Conservation (phyloP, 2,797 vertebrate species). For the Diceros bicornis region DNA sequence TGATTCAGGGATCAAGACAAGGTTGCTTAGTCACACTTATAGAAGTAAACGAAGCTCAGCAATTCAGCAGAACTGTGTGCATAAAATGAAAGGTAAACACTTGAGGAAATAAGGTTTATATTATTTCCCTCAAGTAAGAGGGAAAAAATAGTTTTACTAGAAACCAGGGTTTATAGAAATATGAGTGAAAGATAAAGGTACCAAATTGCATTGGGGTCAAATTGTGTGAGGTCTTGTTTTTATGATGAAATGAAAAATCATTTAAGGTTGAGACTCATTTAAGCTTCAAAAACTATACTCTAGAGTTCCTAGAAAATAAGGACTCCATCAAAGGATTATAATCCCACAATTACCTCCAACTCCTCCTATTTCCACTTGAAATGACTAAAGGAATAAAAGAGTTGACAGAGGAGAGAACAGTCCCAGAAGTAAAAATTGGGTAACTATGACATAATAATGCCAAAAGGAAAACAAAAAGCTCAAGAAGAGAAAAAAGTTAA, state of each 20-base stretch:
- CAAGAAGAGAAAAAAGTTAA: not conserved
- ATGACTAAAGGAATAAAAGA: not conserved
- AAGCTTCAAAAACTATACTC: not conserved
- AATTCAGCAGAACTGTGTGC: not conserved
- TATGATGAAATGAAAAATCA: not conserved
- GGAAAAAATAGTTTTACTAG: not conserved
- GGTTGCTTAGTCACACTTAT: not conserved
- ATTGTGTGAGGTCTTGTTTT: not conserved
- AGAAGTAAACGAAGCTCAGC: not conserved
- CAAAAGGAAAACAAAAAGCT: not conserved
- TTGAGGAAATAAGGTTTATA: not conserved
- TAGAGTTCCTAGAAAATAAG: not conserved
- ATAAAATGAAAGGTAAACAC: not conserved
- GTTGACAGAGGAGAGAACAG: not conserved
- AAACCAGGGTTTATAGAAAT: not conserved
- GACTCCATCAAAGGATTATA: not conserved
- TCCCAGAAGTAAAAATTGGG: not conserved
- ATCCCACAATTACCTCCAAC: not conserved
- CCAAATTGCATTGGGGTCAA: not conserved
- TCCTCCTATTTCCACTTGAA: not conserved
- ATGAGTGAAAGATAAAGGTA: not conserved
- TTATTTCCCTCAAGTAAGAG: not conserved
- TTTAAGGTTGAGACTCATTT: not conserved
- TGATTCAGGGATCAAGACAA: not conserved
- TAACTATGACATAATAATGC: not conserved